A percentile compares a stretch with the other conserved stretches of the same genome.
Evolutionary conservation across 2,797 vertebrate genomes (phyloP).

Genomic region (Hemitrygon akajei): DNA sequence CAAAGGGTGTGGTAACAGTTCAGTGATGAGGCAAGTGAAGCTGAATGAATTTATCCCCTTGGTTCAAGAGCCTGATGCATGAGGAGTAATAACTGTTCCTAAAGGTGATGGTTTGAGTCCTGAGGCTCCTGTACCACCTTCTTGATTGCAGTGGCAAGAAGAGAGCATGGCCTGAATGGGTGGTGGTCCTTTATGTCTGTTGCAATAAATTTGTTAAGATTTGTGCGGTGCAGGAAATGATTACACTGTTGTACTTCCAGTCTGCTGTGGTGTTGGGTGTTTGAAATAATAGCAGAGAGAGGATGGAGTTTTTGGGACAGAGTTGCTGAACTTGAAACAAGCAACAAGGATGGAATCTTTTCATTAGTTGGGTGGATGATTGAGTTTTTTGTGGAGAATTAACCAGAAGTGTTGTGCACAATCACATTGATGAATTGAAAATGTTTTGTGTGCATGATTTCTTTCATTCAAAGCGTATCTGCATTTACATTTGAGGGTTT

Average conservation of each 20-base stretch:
- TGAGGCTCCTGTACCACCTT: no score
- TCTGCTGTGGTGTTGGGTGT: background rate
- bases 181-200: no score
- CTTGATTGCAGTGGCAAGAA: no score
- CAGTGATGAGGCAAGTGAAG: no score
- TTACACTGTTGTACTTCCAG: background rate
- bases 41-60: no score
- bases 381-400: background rate
- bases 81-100: no score
- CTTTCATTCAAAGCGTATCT: background rate
- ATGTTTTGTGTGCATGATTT: background rate
- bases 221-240: background rate
- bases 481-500: background rate
- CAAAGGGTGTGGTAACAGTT: no score
- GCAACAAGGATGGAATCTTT: background rate
- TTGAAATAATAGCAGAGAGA: background rate
- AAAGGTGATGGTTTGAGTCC: no score
- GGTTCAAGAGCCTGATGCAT: no score
- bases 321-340: no score
- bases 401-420: background rate
- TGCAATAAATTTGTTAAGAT: background rate
- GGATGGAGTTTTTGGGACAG: background rate
- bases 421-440: background rate
- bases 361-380: background rate
- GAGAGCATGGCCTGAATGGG: no score